Conservation (phyloP, 1,140 invertebrate genomes). For the Aphelenchoides fujianensis region DNA sequence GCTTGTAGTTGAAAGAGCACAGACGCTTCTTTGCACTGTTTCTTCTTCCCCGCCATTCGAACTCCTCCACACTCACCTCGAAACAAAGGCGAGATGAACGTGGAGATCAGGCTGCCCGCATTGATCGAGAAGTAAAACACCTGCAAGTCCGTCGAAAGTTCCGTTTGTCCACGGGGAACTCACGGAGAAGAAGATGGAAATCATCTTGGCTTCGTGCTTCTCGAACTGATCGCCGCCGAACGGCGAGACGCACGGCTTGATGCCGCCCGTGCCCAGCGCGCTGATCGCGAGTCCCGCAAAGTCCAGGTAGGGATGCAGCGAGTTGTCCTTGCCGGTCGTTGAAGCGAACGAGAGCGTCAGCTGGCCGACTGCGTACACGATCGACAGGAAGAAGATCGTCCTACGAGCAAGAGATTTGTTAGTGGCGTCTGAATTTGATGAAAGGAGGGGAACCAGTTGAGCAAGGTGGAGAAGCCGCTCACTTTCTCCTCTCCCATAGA, state of each 20-base stretch:
- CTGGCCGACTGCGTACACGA: constrained; percentile 81
- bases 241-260: constrained; percentile 26
- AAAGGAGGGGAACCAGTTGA: no score
- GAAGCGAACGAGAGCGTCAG: constrained; percentile 73
- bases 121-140: constrained; percentile 88
- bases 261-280: constrained; percentile 67
- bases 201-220: constrained; percentile 70
- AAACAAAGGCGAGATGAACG: constrained; percentile 81
- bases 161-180: background rate
- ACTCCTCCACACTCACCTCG: constrained; percentile 58
- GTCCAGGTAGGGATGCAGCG: constrained; percentile 9
- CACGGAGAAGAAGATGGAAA: constrained; percentile 80
- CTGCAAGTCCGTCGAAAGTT: background rate
- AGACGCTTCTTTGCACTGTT: no score
- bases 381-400: constrained; percentile 56
- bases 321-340: constrained; percentile 53
- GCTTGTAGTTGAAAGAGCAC: no score
- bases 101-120: constrained; percentile 81
- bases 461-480: no score
- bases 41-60: no score
- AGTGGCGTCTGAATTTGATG: no score
- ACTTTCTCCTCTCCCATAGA: no score
- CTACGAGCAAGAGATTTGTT: no score
- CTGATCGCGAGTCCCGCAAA: constrained; percentile 63
- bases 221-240: constrained; percentile 63